Evolutionary conservation across 1,140 invertebrate genomes (phyloP).

Genomic region (Drosophila ambigua): DNA sequence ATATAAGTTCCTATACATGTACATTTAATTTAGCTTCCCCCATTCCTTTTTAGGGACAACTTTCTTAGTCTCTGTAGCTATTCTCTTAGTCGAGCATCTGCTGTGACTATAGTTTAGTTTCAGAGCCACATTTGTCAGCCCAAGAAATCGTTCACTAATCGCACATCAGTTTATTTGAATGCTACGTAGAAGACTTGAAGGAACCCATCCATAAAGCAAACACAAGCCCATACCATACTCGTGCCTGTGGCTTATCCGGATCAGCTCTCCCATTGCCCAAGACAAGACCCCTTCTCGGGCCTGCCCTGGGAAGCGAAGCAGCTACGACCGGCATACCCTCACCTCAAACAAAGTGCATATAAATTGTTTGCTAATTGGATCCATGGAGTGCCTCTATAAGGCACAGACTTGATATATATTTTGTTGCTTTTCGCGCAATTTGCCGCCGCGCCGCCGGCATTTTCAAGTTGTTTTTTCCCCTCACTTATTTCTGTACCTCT

Average conservation of each 20-base stretch:
- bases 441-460: constrained; percentile 49
- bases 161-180: neutral
- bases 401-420: constrained; percentile 25
- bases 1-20: too few relatives aligned
- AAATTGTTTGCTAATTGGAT: constrained; percentile 56
- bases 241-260: constrained; percentile 12
- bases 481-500: neutral
- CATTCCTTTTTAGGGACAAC: too few relatives aligned
- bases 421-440: constrained; percentile 37
- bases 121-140: too few relatives aligned
- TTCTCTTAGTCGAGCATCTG: too few relatives aligned
- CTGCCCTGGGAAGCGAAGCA: neutral
- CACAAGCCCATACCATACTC: neutral
- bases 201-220: too few relatives aligned
- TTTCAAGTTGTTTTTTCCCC: constrained; percentile 13
- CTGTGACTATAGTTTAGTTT: too few relatives aligned
- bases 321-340: constrained; percentile 2
- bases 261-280: neutral
- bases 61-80: too few relatives aligned
- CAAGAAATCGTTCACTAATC: constrained; percentile 45
- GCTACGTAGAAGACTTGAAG: too few relatives aligned
- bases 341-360: constrained; percentile 37
- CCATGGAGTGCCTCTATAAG: constrained; percentile 30
- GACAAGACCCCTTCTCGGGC: too few relatives aligned
- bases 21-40: too few relatives aligned